These are phyloP conservation scores for Periophthalmus modestus DNA, from an alignment of 2,113 vertebrate genomes.

Conservation along the genomic window DNA sequence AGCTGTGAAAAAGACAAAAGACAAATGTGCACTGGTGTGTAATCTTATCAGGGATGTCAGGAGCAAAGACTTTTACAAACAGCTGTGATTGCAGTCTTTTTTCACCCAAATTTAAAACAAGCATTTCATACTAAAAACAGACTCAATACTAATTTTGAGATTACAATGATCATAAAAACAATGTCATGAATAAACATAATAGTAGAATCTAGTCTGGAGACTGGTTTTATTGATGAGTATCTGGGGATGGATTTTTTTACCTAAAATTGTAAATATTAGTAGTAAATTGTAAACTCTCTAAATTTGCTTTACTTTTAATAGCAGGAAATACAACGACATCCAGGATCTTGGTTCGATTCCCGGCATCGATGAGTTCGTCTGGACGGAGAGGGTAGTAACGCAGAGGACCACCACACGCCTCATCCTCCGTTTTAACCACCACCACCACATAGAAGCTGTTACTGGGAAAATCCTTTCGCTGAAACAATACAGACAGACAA, in stretches of 20 bases:
- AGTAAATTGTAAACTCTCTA: not conserved
- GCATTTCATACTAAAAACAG: too few relatives aligned
- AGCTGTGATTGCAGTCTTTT: too few relatives aligned
- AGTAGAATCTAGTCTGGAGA: too few relatives aligned
- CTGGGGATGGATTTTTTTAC: not conserved
- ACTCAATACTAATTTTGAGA: too few relatives aligned
- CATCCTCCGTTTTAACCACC: constrained; percentile 96
- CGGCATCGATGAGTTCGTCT: constrained; percentile 86
- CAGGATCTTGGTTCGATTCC: constrained; percentile 88
- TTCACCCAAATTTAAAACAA: too few relatives aligned
- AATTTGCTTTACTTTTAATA: constrained; percentile 83
- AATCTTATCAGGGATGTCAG: too few relatives aligned
- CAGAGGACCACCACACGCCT: constrained; percentile 88
- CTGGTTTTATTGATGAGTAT: too few relatives aligned
- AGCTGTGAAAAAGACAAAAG: constrained; percentile 66
- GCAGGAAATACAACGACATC: constrained; percentile 87
- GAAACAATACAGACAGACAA: not conserved
- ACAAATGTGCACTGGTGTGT: too few relatives aligned
- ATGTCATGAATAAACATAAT: too few relatives aligned
- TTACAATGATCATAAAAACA: too few relatives aligned
- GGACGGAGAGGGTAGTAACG: constrained; percentile 87
- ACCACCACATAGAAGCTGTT: constrained; percentile 97
- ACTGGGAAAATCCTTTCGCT: constrained; percentile 95
- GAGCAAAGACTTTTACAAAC: too few relatives aligned
- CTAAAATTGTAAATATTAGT: not conserved